Evolutionary conservation across 1,140 invertebrate genomes (phyloP), one percentile per base, ranked within the genome.

Genomic region (Globodera rostochiensis): DNA sequence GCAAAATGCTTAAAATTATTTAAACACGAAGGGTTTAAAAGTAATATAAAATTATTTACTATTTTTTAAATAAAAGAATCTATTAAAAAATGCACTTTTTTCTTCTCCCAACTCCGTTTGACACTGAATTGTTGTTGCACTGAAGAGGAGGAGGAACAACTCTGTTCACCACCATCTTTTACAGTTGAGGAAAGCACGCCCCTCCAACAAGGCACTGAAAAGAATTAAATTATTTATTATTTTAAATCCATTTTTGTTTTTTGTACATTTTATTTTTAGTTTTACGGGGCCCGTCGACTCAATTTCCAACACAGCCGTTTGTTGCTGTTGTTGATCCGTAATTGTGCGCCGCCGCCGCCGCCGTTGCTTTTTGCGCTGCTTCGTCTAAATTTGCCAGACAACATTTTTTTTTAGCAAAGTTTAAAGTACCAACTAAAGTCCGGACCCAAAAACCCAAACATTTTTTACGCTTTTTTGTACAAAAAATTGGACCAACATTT

Each of bases 261-360:
- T 45, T 69, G 25, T 49, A 78, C 77, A 50, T 70, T 78, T 78
- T 8, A 78, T 78, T 78, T 78, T 78, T 13, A 78, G 64, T 19
- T 64, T 53, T 15, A 78, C 70, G 25, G 64, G 77, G 13, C 25
- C 25, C 13, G 53, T 64, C 19, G 77, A n/a, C 46, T 78, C 77
- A 69, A 78, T 50, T 46, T 69, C 60, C 11, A 50, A 60, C 21
- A 64, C 57, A 8, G 21, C 9, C 45, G 50, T 64, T 25, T 15
- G 69, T 3, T 47, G 21, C 5, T 46, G n/a, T 4, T 46, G n/a
- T 4, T 36, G 36, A 1, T 36, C 36, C 3, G 36, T 1, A 36
- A 36, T 36, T 36, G 36, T 36, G 21, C 8, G 25, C 25, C 21
- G 64, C 49, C 8, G 25, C 25, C 21, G 64, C n/a, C 3, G 76